These are phyloP conservation scores for Hesperia comma DNA, from an alignment of 2,888 invertebrate genomes.

Conservation along the genomic window DNA sequence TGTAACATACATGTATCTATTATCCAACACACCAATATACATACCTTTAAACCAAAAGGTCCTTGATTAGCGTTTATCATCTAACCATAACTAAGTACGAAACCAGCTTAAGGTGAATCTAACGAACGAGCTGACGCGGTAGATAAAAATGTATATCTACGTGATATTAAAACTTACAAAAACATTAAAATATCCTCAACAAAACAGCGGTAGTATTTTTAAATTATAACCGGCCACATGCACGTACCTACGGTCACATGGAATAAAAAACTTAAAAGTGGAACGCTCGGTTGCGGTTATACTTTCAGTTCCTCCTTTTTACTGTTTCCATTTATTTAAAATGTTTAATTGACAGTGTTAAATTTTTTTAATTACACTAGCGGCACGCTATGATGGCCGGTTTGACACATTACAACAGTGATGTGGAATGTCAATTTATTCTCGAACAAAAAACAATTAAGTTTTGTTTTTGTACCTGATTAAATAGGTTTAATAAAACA, in stretches of 20 bases:
- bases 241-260: constrained; percentile 15
- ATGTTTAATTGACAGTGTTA: constrained; percentile 19
- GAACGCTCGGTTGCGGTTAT: constrained; percentile 18
- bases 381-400: too few species aligned
- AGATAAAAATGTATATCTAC: not conserved
- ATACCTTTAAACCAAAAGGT: too few species aligned
- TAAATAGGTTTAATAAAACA: too few species aligned
- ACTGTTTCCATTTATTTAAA: constrained; percentile 12
- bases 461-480: too few species aligned
- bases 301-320: constrained; percentile 17
- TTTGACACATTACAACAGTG: too few species aligned
- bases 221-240: constrained; percentile 32
- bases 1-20: too few species aligned
- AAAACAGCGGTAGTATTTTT: constrained; percentile 15
- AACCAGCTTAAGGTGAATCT: too few species aligned
- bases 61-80: too few species aligned
- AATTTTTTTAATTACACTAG: constrained; percentile 1
- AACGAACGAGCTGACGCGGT: not conserved
- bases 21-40: too few species aligned
- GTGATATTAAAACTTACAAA: constrained; percentile 1
- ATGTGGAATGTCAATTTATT: too few species aligned
- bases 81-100: too few species aligned
- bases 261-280: constrained; percentile 18
- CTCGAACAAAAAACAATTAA: too few species aligned
- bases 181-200: not conserved